A percentile compares a stretch with the other conserved stretches of the same genome.
Conservation (phyloP, 2,888 invertebrate genomes). For the Steinernema carpocapsae region DNA sequence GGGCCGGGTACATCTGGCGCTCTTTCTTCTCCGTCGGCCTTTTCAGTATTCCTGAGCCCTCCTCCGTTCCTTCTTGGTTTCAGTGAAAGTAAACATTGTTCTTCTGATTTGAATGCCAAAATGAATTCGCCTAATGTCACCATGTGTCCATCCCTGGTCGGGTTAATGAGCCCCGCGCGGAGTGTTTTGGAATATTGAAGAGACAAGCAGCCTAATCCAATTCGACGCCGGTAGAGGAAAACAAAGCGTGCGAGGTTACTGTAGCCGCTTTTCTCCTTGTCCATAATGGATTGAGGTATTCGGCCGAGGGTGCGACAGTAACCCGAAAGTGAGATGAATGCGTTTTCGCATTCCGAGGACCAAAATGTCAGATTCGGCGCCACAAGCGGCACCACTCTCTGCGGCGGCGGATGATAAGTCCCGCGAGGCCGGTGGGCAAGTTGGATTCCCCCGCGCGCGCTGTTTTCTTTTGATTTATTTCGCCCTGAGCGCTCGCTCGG, state of each 20-base stretch:
- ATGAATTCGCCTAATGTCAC: too few species aligned
- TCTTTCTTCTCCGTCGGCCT: too few species aligned
- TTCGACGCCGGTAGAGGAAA: neutral
- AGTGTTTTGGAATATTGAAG: neutral
- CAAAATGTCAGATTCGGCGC: neutral
- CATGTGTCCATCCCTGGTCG: too few species aligned
- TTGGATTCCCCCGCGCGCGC: slow-evolving; percentile 20
- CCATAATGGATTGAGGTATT: too few species aligned
- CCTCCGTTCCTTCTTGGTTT: too few species aligned
- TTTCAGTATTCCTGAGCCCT: too few species aligned
- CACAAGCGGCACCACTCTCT: neutral
- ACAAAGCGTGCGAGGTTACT: neutral
- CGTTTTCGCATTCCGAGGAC: neutral
- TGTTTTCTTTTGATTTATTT: slow-evolving; percentile 32
- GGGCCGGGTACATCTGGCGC: too few species aligned
- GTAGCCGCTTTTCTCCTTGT: too few species aligned
- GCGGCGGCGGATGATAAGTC: slow-evolving; percentile 4
- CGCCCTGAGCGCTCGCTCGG: slow-evolving; percentile 20
- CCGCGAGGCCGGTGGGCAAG: neutral
- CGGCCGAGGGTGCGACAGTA: neutral
- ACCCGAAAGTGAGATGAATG: neutral
- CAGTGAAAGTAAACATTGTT: too few species aligned
- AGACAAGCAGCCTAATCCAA: slow-evolving; percentile 5
- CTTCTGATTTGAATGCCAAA: too few species aligned
- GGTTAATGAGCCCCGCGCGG: too few species aligned